These are phyloP conservation scores for Danio albolineatus DNA, from an alignment of 2,797 vertebrate species.

Conservation along the genomic window DNA sequence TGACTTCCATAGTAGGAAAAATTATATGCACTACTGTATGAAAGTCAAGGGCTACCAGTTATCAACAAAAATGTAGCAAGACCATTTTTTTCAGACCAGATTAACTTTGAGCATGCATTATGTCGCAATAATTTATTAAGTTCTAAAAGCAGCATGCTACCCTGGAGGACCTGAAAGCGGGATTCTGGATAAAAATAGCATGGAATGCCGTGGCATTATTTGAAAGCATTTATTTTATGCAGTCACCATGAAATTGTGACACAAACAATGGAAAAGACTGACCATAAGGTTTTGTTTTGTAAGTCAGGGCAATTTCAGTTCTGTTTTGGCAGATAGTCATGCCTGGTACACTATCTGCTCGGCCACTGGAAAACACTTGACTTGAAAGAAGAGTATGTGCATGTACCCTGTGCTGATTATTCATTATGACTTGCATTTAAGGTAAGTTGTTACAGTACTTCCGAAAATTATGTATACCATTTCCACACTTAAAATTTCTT, in stretches of 20 bases:
- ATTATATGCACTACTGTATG: too few species aligned
- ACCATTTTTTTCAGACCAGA: neutral
- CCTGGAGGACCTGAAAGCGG: neutral
- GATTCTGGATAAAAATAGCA: neutral
- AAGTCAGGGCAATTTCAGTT: slow-evolving; percentile 5
- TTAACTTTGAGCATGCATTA: neutral
- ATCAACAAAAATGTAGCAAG: too few species aligned
- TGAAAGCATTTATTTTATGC: slow-evolving; percentile 14
- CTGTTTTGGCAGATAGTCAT: neutral
- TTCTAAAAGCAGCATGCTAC: neutral
- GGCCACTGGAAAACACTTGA: slow-evolving; percentile 6
- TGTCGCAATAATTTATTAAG: neutral
- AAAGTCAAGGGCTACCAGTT: too few species aligned
- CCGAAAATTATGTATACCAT: neutral
- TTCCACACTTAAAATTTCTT: neutral
- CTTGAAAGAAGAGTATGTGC: neutral
- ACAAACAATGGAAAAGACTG: slow-evolving; percentile 6
- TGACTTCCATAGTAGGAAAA: too few species aligned
- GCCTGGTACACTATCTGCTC: neutral
- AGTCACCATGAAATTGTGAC: neutral
- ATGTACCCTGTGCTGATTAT: neutral
- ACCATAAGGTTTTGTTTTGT: slow-evolving; percentile 3
- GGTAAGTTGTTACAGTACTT: neutral
- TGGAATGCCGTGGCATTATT: neutral
- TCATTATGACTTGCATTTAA: neutral